Evolutionary conservation across 2,113 vertebrate species (phyloP).

Genomic region (Chrysemys picta): DNA sequence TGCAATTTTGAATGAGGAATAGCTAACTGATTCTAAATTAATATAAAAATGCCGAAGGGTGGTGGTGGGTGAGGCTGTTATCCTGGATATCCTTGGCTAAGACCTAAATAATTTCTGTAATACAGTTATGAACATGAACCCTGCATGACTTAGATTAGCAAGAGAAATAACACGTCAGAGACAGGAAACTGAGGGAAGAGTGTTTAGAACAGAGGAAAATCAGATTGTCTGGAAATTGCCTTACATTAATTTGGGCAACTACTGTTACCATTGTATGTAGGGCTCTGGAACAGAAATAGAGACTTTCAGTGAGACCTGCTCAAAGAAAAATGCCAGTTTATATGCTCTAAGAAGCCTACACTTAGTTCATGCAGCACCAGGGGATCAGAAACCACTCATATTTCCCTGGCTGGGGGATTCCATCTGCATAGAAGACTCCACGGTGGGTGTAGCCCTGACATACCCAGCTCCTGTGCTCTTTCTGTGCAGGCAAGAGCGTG

Average conservation of each 20-base stretch:
- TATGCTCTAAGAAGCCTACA: neutral
- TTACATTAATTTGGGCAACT: neutral
- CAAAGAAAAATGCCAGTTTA: neutral
- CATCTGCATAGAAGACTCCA: neutral
- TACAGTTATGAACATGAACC: neutral
- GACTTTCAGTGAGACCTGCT: neutral
- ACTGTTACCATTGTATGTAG: neutral
- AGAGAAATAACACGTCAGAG: neutral
- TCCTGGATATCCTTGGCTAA: neutral
- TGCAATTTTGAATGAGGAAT: conserved; percentile 40
- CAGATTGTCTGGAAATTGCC: neutral
- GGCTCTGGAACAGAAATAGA: neutral
- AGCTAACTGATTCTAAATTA: conserved; percentile 14
- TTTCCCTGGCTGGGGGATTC: neutral
- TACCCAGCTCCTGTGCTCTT: fast-evolving
- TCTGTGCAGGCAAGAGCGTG: neutral
- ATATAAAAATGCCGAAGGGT: conserved; percentile 10
- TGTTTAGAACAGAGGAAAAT: neutral
- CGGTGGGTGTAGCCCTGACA: neutral
- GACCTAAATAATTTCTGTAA: neutral
- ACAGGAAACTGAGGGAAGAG: neutral
- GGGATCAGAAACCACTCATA: neutral
- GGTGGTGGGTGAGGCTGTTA: neutral
- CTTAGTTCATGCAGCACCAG: neutral
- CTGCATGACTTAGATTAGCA: neutral